Conservation (phyloP, 2,797 vertebrate species). For the Crenichthys baileyi region DNA sequence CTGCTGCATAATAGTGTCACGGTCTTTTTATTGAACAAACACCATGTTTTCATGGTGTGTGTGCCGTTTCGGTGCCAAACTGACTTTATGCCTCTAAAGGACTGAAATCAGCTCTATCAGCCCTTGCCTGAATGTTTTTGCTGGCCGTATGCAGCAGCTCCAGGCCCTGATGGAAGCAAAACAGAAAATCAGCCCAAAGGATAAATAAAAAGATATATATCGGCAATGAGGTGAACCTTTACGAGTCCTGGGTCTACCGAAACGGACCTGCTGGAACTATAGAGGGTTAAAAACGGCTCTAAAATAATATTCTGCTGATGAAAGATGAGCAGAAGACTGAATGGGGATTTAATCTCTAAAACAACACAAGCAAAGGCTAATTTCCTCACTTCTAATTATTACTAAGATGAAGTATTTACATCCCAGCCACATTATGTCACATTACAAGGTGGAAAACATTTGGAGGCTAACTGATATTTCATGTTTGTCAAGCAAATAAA, state of each 20-base stretch:
- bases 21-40: neutral
- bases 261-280: neutral
- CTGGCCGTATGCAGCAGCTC: conserved; percentile 6
- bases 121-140: conserved; percentile 19
- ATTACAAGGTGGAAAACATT: neutral
- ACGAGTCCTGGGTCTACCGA: neutral
- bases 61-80: neutral
- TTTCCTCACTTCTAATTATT: neutral
- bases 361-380: neutral
- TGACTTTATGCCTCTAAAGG: neutral
- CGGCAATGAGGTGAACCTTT: conserved; percentile 14
- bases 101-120: conserved; percentile 4
- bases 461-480: too few relatives aligned
- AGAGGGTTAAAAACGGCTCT: conserved; percentile 20
- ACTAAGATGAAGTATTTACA: neutral
- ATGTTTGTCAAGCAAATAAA: neutral
- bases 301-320: conserved; percentile 32
- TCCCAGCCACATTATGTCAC: neutral
- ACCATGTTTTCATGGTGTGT: neutral
- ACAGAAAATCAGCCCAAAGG: conserved; percentile 4
- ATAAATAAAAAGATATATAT: conserved; percentile 14
- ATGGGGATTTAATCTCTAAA: conserved; percentile 16
- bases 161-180: neutral
- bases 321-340: neutral
- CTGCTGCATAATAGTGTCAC: neutral